Conservation (phyloP, 2,888 invertebrate species). For the Zonitis immaculata region DNA sequence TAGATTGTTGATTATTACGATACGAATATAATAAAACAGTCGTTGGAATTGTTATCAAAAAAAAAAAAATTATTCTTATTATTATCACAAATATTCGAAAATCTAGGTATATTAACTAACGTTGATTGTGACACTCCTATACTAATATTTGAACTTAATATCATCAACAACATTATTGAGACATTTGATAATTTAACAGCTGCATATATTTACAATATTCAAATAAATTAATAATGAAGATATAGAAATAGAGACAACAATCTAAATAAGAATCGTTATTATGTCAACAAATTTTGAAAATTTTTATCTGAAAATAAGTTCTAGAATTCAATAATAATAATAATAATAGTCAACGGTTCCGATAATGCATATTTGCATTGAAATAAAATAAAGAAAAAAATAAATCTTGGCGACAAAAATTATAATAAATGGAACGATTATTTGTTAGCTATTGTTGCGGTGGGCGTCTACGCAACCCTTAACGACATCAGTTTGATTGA, state of each 20-base stretch:
- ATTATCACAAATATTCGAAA: constrained; percentile 35
- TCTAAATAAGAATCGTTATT: constrained; percentile 28
- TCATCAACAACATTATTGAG: constrained; percentile 32
- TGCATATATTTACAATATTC: constrained; percentile 35
- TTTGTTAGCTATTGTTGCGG: constrained; percentile 39
- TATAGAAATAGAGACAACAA: constrained; percentile 16
- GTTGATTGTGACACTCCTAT: constrained; percentile 35
- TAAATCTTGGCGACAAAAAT: neutral
- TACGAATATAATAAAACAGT: constrained; percentile 14
- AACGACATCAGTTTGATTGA: constrained; percentile 43
- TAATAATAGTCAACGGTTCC: too few relatives aligned
- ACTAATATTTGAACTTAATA: constrained; percentile 38
- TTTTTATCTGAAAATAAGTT: too few relatives aligned
- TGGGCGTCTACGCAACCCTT: constrained; percentile 46
- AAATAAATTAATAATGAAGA: constrained; percentile 33
- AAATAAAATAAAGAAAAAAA: too few relatives aligned
- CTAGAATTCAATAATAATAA: too few relatives aligned
- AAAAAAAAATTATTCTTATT: too few relatives aligned
- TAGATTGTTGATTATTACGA: too few relatives aligned
- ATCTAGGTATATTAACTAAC: constrained; percentile 27
- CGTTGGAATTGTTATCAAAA: constrained; percentile 26
- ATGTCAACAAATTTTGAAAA: too few relatives aligned
- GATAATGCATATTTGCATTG: too few relatives aligned
- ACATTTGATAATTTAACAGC: constrained; percentile 28
- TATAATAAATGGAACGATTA: constrained; percentile 21